phyloP scores from a whole-genome alignment of 1,140 invertebrate genomes.

The Saccostrea echinata region DNA sequence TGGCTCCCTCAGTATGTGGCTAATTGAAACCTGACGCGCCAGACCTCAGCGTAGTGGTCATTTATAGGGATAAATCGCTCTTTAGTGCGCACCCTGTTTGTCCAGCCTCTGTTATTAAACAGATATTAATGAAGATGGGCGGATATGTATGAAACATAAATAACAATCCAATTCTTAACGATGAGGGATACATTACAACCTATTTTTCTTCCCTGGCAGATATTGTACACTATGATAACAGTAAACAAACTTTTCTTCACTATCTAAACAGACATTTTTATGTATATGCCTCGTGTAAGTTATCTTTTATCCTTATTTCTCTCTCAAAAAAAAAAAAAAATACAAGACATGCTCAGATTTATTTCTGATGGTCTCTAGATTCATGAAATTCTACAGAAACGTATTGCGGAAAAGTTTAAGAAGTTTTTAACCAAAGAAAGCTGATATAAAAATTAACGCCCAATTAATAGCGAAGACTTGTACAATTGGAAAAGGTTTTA shows the following conservation, averaged over 20 bases:
- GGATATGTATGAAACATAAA: slow-evolving; percentile 26
- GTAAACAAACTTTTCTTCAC: neutral
- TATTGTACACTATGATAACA: neutral
- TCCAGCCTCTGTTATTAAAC: slow-evolving; percentile 11
- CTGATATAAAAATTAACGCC: neutral
- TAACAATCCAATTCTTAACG: neutral
- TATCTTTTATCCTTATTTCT: neutral
- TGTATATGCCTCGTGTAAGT: neutral
- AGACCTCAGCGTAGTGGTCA: neutral
- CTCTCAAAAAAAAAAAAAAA: neutral
- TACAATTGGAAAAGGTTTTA: neutral
- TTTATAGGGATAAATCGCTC: neutral
- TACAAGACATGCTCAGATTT: neutral
- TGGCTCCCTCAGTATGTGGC: neutral
- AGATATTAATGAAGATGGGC: slow-evolving; percentile 20
- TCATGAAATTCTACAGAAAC: too few relatives aligned
- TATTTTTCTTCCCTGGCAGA: neutral
- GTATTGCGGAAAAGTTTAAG: neutral
- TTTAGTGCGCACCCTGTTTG: neutral
- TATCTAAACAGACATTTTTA: neutral
- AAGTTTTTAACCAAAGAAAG: neutral
- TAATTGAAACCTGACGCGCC: neutral
- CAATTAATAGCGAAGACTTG: neutral
- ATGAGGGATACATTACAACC: slow-evolving; percentile 4
- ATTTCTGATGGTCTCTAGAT: too few relatives aligned